phyloP scores from a whole-genome alignment of 1,140 invertebrate species.

The Penaeus japonicus region DNA sequence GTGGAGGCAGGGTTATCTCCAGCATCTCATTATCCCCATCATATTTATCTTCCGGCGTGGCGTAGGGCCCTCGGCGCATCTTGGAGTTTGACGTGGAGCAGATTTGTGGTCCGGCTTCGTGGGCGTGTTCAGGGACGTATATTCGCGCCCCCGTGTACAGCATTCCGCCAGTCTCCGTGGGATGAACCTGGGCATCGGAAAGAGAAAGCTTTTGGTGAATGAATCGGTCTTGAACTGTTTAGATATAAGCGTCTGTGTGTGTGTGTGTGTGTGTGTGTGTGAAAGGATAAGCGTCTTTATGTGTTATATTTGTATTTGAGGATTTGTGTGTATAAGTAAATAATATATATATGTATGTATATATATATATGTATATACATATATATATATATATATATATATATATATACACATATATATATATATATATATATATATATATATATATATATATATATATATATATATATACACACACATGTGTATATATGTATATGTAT shows the following conservation, averaged over 20 bases:
- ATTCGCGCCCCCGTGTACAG: constrained; percentile 20
- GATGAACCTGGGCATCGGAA: not conserved
- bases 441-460: not conserved
- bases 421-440: constrained; percentile 6
- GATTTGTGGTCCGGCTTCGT: constrained; percentile 25
- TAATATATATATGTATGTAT: not conserved
- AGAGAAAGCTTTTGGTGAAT: no score
- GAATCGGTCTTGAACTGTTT: no score
- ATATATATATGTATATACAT: not conserved
- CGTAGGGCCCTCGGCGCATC: constrained; percentile 7
- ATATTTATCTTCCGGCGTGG: constrained; percentile 14
- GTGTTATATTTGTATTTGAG: not conserved
- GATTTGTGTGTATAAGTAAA: not conserved
- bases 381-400: not conserved
- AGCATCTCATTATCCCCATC: constrained; percentile 33
- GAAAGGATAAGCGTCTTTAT: no score
- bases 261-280: no score
- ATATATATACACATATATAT: not conserved
- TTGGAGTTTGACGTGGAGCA: not conserved
- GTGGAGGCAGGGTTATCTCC: constrained; percentile 42
- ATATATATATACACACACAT: not conserved
- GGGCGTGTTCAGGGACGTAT: constrained; percentile 18
- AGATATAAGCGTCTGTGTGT: no score
- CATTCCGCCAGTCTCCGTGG: constrained; percentile 13
- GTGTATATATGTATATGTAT: not conserved